Percentiles rank a stretch among this genome's conserved stretches.
Evolutionary conservation across 2,113 vertebrate species (phyloP).

Genomic region (Triplophysa siluroides): DNA sequence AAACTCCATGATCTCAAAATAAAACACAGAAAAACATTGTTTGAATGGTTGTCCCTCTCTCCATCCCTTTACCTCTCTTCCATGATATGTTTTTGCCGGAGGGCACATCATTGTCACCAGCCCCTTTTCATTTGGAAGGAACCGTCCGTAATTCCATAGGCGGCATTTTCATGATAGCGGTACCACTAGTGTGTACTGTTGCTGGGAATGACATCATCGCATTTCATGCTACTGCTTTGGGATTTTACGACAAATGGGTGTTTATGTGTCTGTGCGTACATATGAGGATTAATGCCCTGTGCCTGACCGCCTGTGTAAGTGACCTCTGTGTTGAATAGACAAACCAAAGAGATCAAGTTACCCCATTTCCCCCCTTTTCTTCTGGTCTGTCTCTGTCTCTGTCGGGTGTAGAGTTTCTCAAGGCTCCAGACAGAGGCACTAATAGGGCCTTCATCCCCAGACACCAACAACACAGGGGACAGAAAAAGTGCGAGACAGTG

Average conservation of each 20-base stretch:
- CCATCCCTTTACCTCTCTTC: conserved; percentile 21
- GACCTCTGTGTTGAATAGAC: conserved; percentile 68
- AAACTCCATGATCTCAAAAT: not conserved
- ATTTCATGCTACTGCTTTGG: conserved; percentile 37
- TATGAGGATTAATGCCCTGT: conserved; percentile 54
- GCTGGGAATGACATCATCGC: conserved; percentile 65
- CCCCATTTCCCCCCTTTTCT: conserved; percentile 48
- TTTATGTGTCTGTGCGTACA: conserved; percentile 39
- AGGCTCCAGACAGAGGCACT: conserved; percentile 72
- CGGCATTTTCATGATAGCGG: conserved; percentile 51
- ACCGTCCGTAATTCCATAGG: conserved; percentile 53
- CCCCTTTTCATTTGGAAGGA: conserved; percentile 58
- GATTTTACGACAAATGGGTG: conserved; percentile 30
- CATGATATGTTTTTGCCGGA: conserved; percentile 1
- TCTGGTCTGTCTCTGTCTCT: conserved; percentile 43
- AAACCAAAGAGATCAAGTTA: conserved; percentile 68
- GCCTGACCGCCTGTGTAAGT: conserved; percentile 56
- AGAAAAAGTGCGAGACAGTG: not conserved
- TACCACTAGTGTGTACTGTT: conserved; percentile 51
- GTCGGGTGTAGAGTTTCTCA: conserved; percentile 69
- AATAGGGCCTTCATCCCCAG: conserved; percentile 56
- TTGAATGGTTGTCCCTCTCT: conserved; percentile 11
- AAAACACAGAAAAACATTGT: not conserved
- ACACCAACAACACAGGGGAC: conserved; percentile 36
- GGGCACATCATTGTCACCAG: not conserved